Evolutionary conservation across 2,113 vertebrate genomes (phyloP).

Genomic region (Ursus arctos): DNA sequence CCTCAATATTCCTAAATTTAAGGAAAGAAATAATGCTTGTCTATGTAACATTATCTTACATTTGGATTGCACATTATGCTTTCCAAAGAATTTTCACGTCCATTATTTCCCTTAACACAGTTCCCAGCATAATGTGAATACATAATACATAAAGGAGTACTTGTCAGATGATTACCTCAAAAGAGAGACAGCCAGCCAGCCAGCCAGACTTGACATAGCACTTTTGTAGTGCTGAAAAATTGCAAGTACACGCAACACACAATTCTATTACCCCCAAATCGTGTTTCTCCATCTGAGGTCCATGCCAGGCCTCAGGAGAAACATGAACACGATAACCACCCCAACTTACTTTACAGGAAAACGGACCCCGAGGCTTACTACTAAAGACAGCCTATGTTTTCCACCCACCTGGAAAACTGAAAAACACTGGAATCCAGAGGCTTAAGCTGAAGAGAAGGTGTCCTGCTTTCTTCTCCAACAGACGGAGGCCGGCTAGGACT

Average conservation of each 20-base stretch:
- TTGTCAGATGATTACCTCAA: not conserved
- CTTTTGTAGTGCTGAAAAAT: not conserved
- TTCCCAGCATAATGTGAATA: conserved; percentile 23
- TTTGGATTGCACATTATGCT: conserved; percentile 25
- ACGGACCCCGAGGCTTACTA: not conserved
- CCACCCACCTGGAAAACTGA: conserved; percentile 73
- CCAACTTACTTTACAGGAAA: not conserved
- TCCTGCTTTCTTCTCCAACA: conserved; percentile 61
- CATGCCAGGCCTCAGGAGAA: conserved; percentile 23
- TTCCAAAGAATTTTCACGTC: conserved; percentile 33
- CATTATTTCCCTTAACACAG: conserved; percentile 14
- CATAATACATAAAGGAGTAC: not conserved
- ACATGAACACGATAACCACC: not conserved
- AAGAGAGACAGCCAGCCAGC: not conserved
- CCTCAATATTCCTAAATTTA: conserved; percentile 39
- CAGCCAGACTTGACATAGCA: not conserved
- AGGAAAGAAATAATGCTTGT: not conserved
- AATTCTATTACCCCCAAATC: conserved; percentile 16
- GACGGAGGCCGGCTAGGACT: conserved; percentile 31
- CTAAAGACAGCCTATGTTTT: not conserved
- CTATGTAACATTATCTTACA: not conserved
- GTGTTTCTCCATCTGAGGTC: conserved; percentile 36
- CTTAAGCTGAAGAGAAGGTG: conserved; percentile 50
- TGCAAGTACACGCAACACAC: not conserved
- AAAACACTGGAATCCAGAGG: conserved; percentile 64